Base-by-base conservation (phyloP, 2,113 vertebrate genomes). In the Gambusia affinis region DNA sequence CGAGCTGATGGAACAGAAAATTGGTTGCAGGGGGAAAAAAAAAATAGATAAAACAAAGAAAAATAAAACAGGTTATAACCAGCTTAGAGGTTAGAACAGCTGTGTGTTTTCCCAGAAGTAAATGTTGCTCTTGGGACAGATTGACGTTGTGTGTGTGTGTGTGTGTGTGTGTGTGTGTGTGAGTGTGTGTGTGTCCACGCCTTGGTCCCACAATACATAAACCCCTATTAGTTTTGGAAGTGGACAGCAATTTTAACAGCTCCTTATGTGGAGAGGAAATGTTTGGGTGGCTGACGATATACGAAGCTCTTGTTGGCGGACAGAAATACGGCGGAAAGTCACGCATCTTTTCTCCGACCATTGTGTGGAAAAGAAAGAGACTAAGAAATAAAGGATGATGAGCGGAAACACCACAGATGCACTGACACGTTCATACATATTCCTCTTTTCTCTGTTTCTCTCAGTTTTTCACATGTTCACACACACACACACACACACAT, bases 61-160 rank as follows among this genome's bases (percentile, higher is more conserved):
- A 83, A 84, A 83, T 68, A 73, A 66, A 84, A 76, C 54, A 71
- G 72, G 72, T 79, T 86, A 85, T 27, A 85, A 80, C 62, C 82
- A 72, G 77, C 78, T 75, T 82, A 71, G 85, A 88, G 86, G 90
- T 91, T 89, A 90, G 67, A 88, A 89, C 91, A 91, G 87, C 91
- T 91, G 90, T 89, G 83, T 86, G 82, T 73, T 85, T 92, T 90
- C 88, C 88, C 87, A 91, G 88, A 88, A 87, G 86, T 70, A 83
- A 88, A 91, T 90, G 86, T 92, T 92, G 85, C 87, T 92, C 85
- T 89, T 91, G 90, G 90, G 89, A 89, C 65, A 68, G 73, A 90
- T 0, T 57, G 75, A 80, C 64, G 72, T 14, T 29, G 29, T 39
- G 22, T 72, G 39, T 73, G 44, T 60, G 72, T 72, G 70, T 29